Base-by-base conservation (phyloP, 2,113 vertebrate species). In the Syngnathus scovelli region DNA sequence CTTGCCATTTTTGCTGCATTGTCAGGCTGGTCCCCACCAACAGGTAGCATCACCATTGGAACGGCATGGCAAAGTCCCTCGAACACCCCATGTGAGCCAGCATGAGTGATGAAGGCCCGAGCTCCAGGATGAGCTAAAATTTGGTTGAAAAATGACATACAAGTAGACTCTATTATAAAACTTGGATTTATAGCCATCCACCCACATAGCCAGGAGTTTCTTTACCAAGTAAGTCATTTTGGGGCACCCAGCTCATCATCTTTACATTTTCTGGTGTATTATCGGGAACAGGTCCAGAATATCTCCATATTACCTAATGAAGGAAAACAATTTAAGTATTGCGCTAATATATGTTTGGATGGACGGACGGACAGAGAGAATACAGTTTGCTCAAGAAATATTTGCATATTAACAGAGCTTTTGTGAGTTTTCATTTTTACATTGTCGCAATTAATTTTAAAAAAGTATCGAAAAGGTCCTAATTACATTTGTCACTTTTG, bases 231-330 rank as follows among this genome's bases (percentile, higher is more conserved):
- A 99, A 92, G 61, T 98, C 95, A 2, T 98, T 98, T 78, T 98
- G 96, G 49, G 96, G 96, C 46, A 98, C 88, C 96, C 96, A 99
- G 5, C 94, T 92, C 87, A 96, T 86, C 0, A 98, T 85, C 61
- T 92, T 96, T 0, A 96, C 91, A 0, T 98, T 98, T 5, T 90
- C 86, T 0, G 91, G 90, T 21, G 97, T 66, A 36, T 92, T 90
- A 1, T 88, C 67, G 12, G 93, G 90, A 1, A 48, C 41, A 19
- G 82, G 13, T 39, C 95, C 95, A 0, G 91, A 93, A 79, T 94
- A 94, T 23, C 96, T 83, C 96, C 96, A 99, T 18, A 99, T 55
- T 18, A 99, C 94, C 96, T 98, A 7, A 11, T 10, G 64, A 41
- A 69, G 48, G 6, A 52, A 46, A 48, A 1, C 36, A 0, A 39